phyloP scores from a whole-genome alignment of 2,888 invertebrate genomes.

The Diarsia mendica region DNA sequence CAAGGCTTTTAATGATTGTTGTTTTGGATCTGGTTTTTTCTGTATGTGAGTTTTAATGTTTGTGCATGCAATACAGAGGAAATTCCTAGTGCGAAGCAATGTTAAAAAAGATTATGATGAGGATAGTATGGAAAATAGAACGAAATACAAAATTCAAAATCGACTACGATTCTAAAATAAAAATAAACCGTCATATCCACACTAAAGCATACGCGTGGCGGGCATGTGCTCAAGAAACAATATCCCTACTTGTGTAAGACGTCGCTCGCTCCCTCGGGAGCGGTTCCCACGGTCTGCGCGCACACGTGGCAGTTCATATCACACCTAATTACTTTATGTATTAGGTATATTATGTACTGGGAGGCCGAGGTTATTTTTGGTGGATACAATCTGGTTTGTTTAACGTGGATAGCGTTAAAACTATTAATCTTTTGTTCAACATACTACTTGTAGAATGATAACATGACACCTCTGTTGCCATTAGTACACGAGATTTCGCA shows the following conservation, averaged over 20 bases:
- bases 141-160: too few relatives aligned
- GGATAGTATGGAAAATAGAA: too few relatives aligned
- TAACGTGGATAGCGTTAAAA: not conserved
- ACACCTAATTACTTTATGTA: conserved; percentile 60
- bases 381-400: not conserved
- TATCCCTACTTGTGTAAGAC: conserved; percentile 82
- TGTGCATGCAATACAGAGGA: too few relatives aligned
- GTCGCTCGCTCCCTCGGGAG: conserved; percentile 81
- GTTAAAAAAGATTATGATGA: too few relatives aligned
- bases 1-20: not conserved
- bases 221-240: conserved; percentile 90
- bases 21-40: too few relatives aligned
- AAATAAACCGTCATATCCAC: conserved; percentile 71
- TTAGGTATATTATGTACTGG: conserved; percentile 7
- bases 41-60: too few relatives aligned
- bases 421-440: not conserved
- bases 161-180: not conserved
- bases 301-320: conserved; percentile 78
- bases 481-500: too few relatives aligned
- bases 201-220: conserved; percentile 65
- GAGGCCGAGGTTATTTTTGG: conserved; percentile 2
- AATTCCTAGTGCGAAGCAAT: too few relatives aligned
- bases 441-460: not conserved
- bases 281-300: conserved; percentile 83
- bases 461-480: too few relatives aligned